Evolutionary conservation across 2,888 invertebrate genomes (phyloP), one percentile per base, ranked within the genome.

Genomic region (Calameuta pallipes): DNA sequence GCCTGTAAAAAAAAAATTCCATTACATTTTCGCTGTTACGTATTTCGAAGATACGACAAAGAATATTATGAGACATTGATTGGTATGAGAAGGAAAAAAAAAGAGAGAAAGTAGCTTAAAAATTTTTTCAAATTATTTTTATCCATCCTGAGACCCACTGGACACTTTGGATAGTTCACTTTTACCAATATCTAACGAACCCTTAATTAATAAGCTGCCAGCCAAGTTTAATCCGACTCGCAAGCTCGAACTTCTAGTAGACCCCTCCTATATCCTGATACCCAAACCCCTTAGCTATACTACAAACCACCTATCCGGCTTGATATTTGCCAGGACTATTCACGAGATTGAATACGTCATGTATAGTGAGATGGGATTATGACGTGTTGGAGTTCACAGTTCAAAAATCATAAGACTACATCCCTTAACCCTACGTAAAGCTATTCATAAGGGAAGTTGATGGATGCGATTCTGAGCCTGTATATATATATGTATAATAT

Each of bases 121-220:
- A 30, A 3, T 33, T 30, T 31, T 70, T 30, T 2, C 11, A 33
- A 13, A 70, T 15, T 15, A 15, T 41, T 41, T 41, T 15, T 41
- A 15, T 6, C 41, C 31, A 70, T 12, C 1, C 31, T 69, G 31
- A 34, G 33, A 31, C 30, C 3, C 71, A 6, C 37, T 1, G 11
- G 73, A 69, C 56, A 15, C 77, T 75, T 76, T 76, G 74, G 79
- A 76, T 76, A 78, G 78, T 80, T 80, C 80, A 70, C 75, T 78
- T 78, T 78, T 78, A 34, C 73, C 75, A 78, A 83, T 80, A 77
- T 79, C 81, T 80, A 83, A 83, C 83, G 82, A 84, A 82, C 83
- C 85, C 79, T 84, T 86, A 86, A 85, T 87, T 89, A 87, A 87
- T 86, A 83, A 86, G 76, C 85, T 83, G 85, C 78, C 78, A 82